Evolutionary conservation across 2,888 invertebrate species (phyloP), one percentile per base, ranked within the genome.

Genomic region (Cheiracanthium punctorium): DNA sequence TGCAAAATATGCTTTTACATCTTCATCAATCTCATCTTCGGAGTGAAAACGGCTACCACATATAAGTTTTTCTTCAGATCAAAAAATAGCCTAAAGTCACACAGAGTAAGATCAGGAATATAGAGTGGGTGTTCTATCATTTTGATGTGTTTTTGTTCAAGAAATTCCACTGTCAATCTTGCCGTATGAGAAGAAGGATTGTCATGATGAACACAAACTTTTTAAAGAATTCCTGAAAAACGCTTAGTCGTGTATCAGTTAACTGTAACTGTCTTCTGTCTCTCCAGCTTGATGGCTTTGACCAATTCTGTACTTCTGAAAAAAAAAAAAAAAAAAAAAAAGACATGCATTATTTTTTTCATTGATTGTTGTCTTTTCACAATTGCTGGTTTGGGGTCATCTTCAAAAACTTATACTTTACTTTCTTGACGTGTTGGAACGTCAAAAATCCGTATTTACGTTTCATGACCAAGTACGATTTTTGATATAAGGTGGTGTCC

Each of bases 251-350:
- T 71, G 1, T 80, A 71, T 20, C 80, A 71, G 58, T 58, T 33
- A 58, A 20, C 29, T 73, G 30, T 73, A 30, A 52, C 73, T 67
- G 67, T 67, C n/a, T 32, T 32, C n/a, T n/a, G n/a, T n/a, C n/a
- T n/a, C n/a, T n/a, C n/a, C n/a, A 37, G 14, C 41, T 33, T 32
- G 7, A 43, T 73, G n/a, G 48, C 48, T 29, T 30, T 52, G 29
- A 30, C 14, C 48, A 52, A 52, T 52, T 32, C 73, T 30, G 73
- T 20, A 58, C 33, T 52, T 41, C 37, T 80, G 71, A 80, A 80
- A 37, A n/a, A n/a, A n/a, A n/a, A n/a, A n/a, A n/a, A 80, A 80
- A 32, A 67, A 8, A 69, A 32, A n/a, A 80, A 80, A 32, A 67
- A 8, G 75, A 32, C 75, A 32, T 74, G 75, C 65, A 58, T 17